A percentile compares a stretch with the other conserved stretches of the same genome.
Evolutionary conservation across 1,140 invertebrate genomes (phyloP).

Genomic region (Hetaerina americana): DNA sequence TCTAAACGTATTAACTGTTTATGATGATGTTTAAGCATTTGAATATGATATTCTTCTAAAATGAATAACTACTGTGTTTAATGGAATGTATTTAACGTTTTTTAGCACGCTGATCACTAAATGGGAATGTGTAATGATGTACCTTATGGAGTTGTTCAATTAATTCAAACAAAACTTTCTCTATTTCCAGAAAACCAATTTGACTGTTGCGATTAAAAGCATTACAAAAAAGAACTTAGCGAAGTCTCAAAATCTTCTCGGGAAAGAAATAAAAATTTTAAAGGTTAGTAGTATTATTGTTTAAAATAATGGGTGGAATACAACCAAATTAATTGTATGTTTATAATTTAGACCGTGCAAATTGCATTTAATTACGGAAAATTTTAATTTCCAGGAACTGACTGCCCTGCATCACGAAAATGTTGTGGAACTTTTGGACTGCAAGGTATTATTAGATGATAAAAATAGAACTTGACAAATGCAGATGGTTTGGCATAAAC

Average conservation of each 20-base stretch:
- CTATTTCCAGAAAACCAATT: conserved; percentile 63
- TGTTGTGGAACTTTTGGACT: conserved; percentile 92
- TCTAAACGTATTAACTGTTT: too few relatives aligned
- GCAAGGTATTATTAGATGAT: conserved; percentile 46
- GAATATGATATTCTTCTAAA: not conserved
- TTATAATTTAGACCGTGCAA: too few relatives aligned
- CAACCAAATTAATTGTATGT: too few relatives aligned
- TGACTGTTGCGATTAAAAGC: conserved; percentile 90
- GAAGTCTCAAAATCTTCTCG: conserved; percentile 91
- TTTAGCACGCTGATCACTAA: not conserved
- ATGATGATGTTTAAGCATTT: not conserved
- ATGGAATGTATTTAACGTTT: not conserved
- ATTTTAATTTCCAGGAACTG: conserved; percentile 58
- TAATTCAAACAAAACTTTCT: conserved; percentile 11
- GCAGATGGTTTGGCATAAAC: too few relatives aligned
- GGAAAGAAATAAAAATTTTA: conserved; percentile 97
- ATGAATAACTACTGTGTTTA: not conserved
- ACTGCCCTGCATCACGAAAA: conserved; percentile 96
- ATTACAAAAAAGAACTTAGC: conserved; percentile 95
- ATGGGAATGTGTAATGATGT: not conserved
- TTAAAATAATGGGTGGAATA: too few relatives aligned
- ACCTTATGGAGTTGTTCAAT: not conserved
- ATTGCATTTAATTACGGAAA: too few relatives aligned
- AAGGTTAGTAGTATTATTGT: conserved; percentile 60
- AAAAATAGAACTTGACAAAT: not conserved